Evolutionary conservation across 2,113 vertebrate genomes (phyloP), one percentile per base, ranked within the genome.

Genomic region (human (Homo sapiens)): DNA sequence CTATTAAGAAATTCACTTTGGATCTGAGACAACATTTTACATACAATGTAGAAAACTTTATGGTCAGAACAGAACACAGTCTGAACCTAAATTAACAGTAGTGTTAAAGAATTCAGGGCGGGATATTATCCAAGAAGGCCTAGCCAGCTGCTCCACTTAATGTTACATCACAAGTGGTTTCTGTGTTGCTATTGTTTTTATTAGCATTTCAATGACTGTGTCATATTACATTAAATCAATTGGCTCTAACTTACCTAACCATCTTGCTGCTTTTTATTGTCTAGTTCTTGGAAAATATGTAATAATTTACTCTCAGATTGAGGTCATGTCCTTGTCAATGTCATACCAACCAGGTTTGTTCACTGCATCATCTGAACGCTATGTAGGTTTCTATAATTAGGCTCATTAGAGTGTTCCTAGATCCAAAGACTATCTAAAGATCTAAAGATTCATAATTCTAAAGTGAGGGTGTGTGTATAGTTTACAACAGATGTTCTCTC

Each of bases 271-370:
- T 89, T 40, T 86, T 90, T 32, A 66, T 18, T 88, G 66, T 93
- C 30, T 85, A 72, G 20, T 94, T 87, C 57, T 82, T 95, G 50
- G 32, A 82, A 89, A 59, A 66, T 86, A 57, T 6, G 43, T 86
- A 86, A 89, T 95, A 61, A 72, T 89, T 70, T 70, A 72, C 4
- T 81, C 14, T 93, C n/a, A 89, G 68, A 97, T 55, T 89, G 20
- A 80, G 52, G 76, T 91, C 90, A 70, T 91, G 10, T 27, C 73
- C 78, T 93, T 79, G 20, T 95, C 27, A 70, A 23, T 40, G 40
- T 89, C 35, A 16, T 84, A 59, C 35, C 32, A 93, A 25, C 3
- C 3, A 59, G 16, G 13, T 79, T 93, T 66, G 9, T 90, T 90
- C 43, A 72, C 45, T 55, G 86, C 73, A 50, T 91, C 61, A 79